phyloP scores from a whole-genome alignment of 2,797 vertebrate genomes.

The Tiaroga cobitis region DNA sequence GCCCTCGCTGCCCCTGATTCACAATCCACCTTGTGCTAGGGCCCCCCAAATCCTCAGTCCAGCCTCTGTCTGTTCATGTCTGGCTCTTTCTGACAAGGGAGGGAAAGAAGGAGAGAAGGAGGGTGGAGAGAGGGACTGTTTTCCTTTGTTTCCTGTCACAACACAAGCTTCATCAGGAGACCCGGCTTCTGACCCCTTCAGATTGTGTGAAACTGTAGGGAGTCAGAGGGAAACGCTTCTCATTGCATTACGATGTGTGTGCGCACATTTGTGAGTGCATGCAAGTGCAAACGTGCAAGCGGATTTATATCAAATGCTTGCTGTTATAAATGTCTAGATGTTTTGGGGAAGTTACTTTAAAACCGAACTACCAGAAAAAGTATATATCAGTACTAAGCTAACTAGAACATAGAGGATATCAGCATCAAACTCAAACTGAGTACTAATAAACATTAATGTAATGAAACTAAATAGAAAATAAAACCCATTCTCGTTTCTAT shows the following conservation, averaged over 20 bases:
- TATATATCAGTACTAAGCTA: not conserved
- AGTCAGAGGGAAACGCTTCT: conserved; percentile 29
- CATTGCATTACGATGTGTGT: not conserved
- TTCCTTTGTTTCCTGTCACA: conserved; percentile 51
- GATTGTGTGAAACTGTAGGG: conserved; percentile 30
- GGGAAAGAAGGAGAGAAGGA: not conserved
- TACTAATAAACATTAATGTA: not conserved
- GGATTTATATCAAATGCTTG: not conserved
- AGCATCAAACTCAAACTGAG: not conserved
- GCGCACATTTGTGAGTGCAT: conserved; percentile 5
- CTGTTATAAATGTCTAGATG: not conserved
- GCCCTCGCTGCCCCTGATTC: conserved; percentile 7
- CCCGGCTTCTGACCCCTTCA: conserved; percentile 41
- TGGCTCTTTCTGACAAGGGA: conserved; percentile 37
- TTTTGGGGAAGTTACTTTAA: not conserved
- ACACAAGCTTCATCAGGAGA: conserved; percentile 48
- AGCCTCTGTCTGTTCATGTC: conserved; percentile 24
- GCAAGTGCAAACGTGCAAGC: not conserved
- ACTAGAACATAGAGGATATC: not conserved
- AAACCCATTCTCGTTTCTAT: not conserved
- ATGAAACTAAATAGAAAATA: not conserved
- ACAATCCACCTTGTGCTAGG: conserved; percentile 5
- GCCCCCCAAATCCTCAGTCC: conserved; percentile 29
- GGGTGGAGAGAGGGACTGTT: conserved; percentile 39
- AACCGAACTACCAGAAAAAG: not conserved